These are phyloP conservation scores for Barypeithes pellucidus DNA, from an alignment of 2,888 invertebrate species.

Conservation along the genomic window DNA sequence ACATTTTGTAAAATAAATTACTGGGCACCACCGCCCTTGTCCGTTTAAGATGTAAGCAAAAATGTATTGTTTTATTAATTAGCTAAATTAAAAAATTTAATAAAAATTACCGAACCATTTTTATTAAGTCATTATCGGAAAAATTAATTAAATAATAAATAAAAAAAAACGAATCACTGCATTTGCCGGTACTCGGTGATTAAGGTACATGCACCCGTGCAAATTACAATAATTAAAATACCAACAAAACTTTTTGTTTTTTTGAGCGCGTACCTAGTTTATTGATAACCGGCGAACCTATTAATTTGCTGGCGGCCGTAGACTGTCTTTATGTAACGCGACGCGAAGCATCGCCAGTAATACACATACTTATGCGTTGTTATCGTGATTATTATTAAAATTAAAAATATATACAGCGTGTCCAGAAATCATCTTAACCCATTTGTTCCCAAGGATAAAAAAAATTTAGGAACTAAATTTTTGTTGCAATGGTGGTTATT, in stretches of 20 bases:
- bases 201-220: not conserved
- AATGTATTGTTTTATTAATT: not conserved
- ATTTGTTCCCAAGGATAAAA: no score
- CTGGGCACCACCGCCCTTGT: not conserved
- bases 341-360: not conserved
- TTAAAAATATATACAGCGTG: not conserved
- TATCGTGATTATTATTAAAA: slow-evolving; percentile 6
- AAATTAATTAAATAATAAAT: slow-evolving; percentile 9
- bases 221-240: slow-evolving; percentile 11
- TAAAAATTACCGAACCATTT: not conserved
- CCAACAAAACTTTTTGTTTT: not conserved
- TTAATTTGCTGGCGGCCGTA: not conserved
- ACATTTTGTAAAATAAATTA: not conserved
- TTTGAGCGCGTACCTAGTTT: not conserved
- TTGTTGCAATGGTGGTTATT: no score
- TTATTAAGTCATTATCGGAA: not conserved
- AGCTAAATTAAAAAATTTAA: slow-evolving; percentile 3
- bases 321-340: not conserved
- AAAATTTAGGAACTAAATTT: no score
- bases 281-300: slow-evolving; percentile 14
- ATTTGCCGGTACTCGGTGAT: slow-evolving; percentile 5
- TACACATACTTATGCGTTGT: slow-evolving; percentile 2
- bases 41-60: not conserved
- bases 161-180: slow-evolving; percentile 13
- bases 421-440: no score